Evolutionary conservation across 2,888 invertebrate species (phyloP).

Genomic region (Netelia inedita): DNA sequence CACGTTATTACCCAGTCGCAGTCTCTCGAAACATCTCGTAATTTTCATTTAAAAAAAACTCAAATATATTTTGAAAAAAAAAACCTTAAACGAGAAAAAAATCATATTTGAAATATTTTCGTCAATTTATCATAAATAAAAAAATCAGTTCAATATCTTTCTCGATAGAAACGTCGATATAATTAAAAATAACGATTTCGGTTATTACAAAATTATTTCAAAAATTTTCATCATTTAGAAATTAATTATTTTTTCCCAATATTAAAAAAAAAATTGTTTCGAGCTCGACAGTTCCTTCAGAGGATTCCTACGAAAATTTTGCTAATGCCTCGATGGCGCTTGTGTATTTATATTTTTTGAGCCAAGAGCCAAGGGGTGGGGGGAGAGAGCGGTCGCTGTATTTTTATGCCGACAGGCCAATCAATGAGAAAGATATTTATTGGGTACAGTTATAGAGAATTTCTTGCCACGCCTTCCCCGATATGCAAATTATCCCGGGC

Average conservation of each 20-base stretch:
- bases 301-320: conserved; percentile 55
- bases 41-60: not conserved
- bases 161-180: too few species aligned
- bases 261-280: not conserved
- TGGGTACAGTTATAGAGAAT: conserved; percentile 59
- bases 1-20: conserved; percentile 39
- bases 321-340: conserved; percentile 59
- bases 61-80: not conserved
- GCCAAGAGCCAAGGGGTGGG: not conserved
- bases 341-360: conserved; percentile 16
- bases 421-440: conserved; percentile 66
- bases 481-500: conserved; percentile 52
- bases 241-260: too few species aligned
- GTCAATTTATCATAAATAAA: too few species aligned
- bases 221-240: too few species aligned
- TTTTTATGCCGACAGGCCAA: conserved; percentile 69
- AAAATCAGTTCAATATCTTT: too few species aligned
- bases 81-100: not conserved
- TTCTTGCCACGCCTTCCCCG: conserved; percentile 58
- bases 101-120: not conserved
- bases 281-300: conserved; percentile 24
- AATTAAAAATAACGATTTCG: too few species aligned
- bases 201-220: too few species aligned
- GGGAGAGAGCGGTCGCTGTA: conserved; percentile 57
- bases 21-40: not conserved